Base-by-base conservation (phyloP, 2,888 invertebrate species). In the Agriopis leucophaearia region DNA sequence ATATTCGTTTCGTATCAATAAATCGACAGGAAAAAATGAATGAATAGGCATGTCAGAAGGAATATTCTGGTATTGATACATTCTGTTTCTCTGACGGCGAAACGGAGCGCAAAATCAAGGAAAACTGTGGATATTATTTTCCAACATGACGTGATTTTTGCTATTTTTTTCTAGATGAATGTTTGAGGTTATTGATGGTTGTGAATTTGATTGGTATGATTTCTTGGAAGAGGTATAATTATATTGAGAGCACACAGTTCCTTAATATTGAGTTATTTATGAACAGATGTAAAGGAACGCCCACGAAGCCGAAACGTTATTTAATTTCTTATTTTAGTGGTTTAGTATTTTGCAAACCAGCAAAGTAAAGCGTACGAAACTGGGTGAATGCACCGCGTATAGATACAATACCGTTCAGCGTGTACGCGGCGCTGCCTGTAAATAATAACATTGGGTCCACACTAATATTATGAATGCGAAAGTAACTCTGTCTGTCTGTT, bases 31-130 rank as follows among this genome's bases (percentile, higher is more conserved):
- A 8, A n/a, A 12, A 15, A 36, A 15, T 8, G 54, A 8, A 54
- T 40, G 4, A 4, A 40, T 35, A 45, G 8, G 45, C 36, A 35
- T 35, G 56, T 51, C 57, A 6, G 45, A 36, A 16, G 55, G 66
- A 45, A 61, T n/a, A n/a, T n/a, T 50, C 42, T 9, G 56, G 56
- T 56, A 56, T 66, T 66, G 60, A 66, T 61, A 61, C 50, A 56
- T 51, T 44, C 18, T 48, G 60, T 55, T 48, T 61, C 40, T 50
- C 56, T 35, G 55, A 8, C 13, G n/a, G 38, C n/a, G n/a, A 61
- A 56, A 50, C 48, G 38, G 55, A 38, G 56, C 38, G 50, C 50
- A 45, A 61, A 47, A 59, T 59, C 40, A n/a, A 35, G 16, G 18
- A 59, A 54, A 27, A 10, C 48, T 54, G 16, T 44, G 36, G 48